Base-by-base conservation (phyloP, 1,140 invertebrate species). In the Anadara kagoshimensis region DNA sequence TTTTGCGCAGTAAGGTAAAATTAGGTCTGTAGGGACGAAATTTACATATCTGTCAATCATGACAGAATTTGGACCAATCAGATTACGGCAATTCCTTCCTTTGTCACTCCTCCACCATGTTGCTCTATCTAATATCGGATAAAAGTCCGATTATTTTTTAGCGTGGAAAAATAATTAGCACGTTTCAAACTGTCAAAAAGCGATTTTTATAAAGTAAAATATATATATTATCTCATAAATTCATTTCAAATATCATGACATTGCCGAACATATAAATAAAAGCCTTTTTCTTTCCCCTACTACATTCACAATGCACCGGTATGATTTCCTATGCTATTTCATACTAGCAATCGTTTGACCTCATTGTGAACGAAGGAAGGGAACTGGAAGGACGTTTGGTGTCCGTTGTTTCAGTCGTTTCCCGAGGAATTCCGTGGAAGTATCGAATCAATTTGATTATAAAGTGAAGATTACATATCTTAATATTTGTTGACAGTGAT, bases 281-380 rank as follows among this genome's bases (percentile, higher is more conserved):
- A 26, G 43, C 64, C n/a, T 58, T 65, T 75, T 68, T 49, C 51
- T 71, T 75, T 69, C 68, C 76, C 76, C 76, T 64, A 69, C 76
- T 72, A 67, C 72, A 44, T 63, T 63, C 54, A 68, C 61, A 58
- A 41, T 67, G 62, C 62, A 22, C 45, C 24, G 47, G 18, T 29
- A 22, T 66, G 44, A 61, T 44, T 24, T 68, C 45, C 20, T 36
- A 49, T 57, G 47, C 56, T 79, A 44, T 61, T 64, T 72, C 73
- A 73, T 66, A 67, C 73, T 65, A 64, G 66, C 59, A 45, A 72
- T 36, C 67, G 53, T 76, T 75, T 79, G 78, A 79, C 78, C 78
- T 79, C 78, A 74, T 79, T 79, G 77, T 79, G 66, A 56, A 66
- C 24, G 58, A 65, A n/a, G 69, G 54, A 73, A 59, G 45, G 63